Evolutionary conservation across 2,888 invertebrate genomes (phyloP).

Genomic region (Sthenelais limicola): DNA sequence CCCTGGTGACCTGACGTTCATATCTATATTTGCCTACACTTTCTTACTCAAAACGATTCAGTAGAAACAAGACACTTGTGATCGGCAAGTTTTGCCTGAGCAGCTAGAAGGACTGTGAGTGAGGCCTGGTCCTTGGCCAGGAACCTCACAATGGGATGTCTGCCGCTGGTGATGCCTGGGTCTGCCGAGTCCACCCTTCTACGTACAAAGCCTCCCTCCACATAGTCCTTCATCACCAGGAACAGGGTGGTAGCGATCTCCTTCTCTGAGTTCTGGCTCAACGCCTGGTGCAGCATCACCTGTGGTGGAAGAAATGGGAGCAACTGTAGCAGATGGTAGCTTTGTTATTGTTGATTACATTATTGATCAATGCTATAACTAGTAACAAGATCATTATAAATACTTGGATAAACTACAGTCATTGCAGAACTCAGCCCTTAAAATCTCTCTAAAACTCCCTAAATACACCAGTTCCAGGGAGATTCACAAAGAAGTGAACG

Average conservation of each 20-base stretch:
- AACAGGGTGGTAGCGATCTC: slow-evolving; percentile 23
- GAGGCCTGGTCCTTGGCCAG: slow-evolving; percentile 18
- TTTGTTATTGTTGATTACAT: no score
- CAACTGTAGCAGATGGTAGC: no score
- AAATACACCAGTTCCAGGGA: no score
- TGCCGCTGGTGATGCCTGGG: slow-evolving; percentile 28
- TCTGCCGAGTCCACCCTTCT: slow-evolving; percentile 15
- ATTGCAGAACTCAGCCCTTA: no score
- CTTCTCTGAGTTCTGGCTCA: background rate
- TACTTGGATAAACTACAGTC: no score
- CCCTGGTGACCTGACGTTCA: no score
- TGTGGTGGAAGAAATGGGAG: no score
- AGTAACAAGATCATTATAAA: no score
- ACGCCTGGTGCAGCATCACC: slow-evolving; percentile 32
- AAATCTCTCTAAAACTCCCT: no score
- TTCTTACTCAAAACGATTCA: slow-evolving; percentile 14
- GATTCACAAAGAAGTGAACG: no score
- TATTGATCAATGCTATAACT: no score
- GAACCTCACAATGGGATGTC: slow-evolving; percentile 25
- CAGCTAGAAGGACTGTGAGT: background rate
- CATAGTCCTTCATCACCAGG: slow-evolving; percentile 34
- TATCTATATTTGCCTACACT: no score
- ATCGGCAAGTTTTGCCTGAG: slow-evolving; percentile 20
- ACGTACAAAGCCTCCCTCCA: slow-evolving; percentile 23
- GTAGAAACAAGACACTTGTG: slow-evolving; percentile 29